A percentile compares a stretch with the other conserved stretches of the same genome.
Conservation (phyloP, 1,140 invertebrate species). For the Hypothenemus hampei region DNA sequence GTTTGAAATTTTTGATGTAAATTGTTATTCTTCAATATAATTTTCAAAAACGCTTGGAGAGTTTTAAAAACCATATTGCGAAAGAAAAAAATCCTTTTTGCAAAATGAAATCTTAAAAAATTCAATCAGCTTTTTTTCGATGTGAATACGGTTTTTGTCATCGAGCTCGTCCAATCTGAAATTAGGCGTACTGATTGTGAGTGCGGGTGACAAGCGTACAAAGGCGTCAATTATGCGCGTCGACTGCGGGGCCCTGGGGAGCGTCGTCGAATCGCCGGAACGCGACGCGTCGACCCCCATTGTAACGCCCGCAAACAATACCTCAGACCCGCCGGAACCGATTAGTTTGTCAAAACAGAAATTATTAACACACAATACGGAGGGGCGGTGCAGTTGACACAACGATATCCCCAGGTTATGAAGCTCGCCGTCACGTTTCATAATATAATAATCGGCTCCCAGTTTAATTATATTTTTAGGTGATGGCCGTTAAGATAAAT, state of each 20-base stretch:
- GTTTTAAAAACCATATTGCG: too few species aligned
- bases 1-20: too few species aligned
- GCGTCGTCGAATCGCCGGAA: too few species aligned
- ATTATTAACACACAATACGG: slow-evolving; percentile 25
- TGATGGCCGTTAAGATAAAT: too few species aligned
- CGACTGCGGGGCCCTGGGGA: slow-evolving; percentile 33
- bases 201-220: slow-evolving; percentile 42
- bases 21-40: too few species aligned
- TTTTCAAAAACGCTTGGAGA: too few species aligned
- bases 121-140: neutral
- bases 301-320: slow-evolving; percentile 41
- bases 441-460: too few species aligned
- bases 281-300: slow-evolving; percentile 33
- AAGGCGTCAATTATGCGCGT: slow-evolving; percentile 44
- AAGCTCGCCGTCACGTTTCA: too few species aligned
- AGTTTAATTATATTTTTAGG: too few species aligned
- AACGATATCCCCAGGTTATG: slow-evolving; percentile 14
- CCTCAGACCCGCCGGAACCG: slow-evolving; percentile 25
- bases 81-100: too few species aligned
- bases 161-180: slow-evolving; percentile 29
- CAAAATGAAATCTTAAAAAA: too few species aligned
- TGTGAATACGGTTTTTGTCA: neutral
- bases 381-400: slow-evolving; percentile 23
- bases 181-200: slow-evolving; percentile 46
- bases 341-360: slow-evolving; percentile 29